Base-by-base conservation (phyloP, 2,113 vertebrate species). In the Romanogobio albipinnatus region DNA sequence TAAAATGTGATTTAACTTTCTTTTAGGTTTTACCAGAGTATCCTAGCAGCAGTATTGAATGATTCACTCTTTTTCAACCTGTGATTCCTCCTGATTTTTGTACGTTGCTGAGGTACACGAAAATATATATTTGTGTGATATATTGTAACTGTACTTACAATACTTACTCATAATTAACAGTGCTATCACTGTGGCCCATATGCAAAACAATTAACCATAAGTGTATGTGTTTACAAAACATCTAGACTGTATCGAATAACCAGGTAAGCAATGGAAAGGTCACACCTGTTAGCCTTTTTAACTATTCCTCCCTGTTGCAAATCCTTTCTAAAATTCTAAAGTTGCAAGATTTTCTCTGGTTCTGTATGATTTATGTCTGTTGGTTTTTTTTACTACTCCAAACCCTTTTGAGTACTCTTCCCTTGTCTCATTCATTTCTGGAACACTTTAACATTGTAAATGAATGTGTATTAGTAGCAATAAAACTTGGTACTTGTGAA, bases 401-500 rank as follows among this genome's bases (percentile, higher is more conserved):
- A 66, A 66, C 78, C 82, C 79, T 82, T 68, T 76, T 78, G 56
- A 77, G 58, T 83, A 73, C 75, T 15, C 33, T 86, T 71, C 81
- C 14, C 45, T 76, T 76, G 71, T 74, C 43, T 77, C 58, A 13
- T 26, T 47, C 7, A 61, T 61, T 47, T 79, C 59, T 62, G 58
- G 59, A 83, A 87, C 93, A 91, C 91, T 93, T 93, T 93, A 92
- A 93, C 87, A 90, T 91, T 96, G 95, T 96, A 94, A 94, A 87
- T 51, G 2, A 66, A 91, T 95, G 90, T 96, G 92, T 93, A 93
- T 92, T 93, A 92, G 94, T 94, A 95, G 96, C 93, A 97, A 97
- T 97, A 96, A 96, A 94, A 96, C 94, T 95, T 95, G 96, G 93
- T 95, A 94, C 95, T 94, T 95, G 94, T 95, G 93, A 93, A 96